Percentiles rank a stretch among this genome's conserved stretches.
Evolutionary conservation across 2,113 vertebrate species (phyloP).

Genomic region (Pangasianodon hypophthalmus): DNA sequence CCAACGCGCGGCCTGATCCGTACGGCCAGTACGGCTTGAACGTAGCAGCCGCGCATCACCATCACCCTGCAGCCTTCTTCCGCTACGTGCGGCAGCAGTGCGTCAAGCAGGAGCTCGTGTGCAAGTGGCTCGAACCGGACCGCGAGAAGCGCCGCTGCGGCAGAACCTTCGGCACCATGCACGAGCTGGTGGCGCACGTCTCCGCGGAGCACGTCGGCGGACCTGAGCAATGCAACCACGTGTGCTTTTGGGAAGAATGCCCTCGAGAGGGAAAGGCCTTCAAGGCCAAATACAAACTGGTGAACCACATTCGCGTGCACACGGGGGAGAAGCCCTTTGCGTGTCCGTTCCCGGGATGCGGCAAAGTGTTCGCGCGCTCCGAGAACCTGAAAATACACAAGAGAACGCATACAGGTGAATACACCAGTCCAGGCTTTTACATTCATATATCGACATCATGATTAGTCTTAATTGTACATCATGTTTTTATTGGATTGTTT

Average conservation of each 20-base stretch:
- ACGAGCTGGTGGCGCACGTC: conserved; percentile 89
- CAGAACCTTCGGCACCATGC: conserved; percentile 92
- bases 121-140: conserved; percentile 88
- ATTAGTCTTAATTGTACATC: background rate
- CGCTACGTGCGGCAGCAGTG: conserved; percentile 89
- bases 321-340: conserved; percentile 89
- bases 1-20: conserved; percentile 57
- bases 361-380: conserved; percentile 88
- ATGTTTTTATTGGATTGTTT: background rate
- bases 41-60: conserved; percentile 69
- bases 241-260: conserved; percentile 90
- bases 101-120: conserved; percentile 90
- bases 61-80: conserved; percentile 83
- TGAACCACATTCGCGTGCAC: conserved; percentile 89
- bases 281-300: conserved; percentile 91
- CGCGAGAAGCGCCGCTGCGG: conserved; percentile 83
- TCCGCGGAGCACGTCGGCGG: conserved; percentile 87
- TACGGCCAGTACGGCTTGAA: conserved; percentile 65
- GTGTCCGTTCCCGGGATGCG: conserved; percentile 87
- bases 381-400: conserved; percentile 93
- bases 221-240: conserved; percentile 85
- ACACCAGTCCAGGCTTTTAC: background rate
- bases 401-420: conserved; percentile 88
- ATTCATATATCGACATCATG: too few species aligned
- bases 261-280: conserved; percentile 86